Percentiles rank a stretch among this genome's conserved stretches.
phyloP scores from a whole-genome alignment of 2,888 invertebrate species.

The Ligdia adustata region DNA sequence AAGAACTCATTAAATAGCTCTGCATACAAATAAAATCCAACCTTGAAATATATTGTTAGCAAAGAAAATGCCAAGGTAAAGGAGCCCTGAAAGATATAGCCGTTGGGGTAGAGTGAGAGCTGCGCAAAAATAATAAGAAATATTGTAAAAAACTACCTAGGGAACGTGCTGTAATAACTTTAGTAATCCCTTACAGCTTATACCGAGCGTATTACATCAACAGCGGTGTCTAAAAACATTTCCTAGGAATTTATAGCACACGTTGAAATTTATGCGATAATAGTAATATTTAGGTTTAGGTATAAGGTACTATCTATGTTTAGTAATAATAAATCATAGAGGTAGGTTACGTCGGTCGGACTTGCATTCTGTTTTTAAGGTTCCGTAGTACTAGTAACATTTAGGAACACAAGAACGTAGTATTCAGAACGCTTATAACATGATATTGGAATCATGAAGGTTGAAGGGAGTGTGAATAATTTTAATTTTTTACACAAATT shows the following conservation, averaged over 20 bases:
- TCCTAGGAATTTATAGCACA: background rate
- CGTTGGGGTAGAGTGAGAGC: conserved; percentile 7
- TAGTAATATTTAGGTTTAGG: too few relatives aligned
- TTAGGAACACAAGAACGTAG: too few relatives aligned
- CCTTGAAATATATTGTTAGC: conserved; percentile 25
- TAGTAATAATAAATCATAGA: too few relatives aligned
- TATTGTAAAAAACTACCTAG: conserved; percentile 15
- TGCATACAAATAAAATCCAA: conserved; percentile 23
- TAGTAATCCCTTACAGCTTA: conserved; percentile 8
- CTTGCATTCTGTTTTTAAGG: too few relatives aligned
- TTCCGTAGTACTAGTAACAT: too few relatives aligned
- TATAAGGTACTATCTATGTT: too few relatives aligned
- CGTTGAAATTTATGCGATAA: background rate
- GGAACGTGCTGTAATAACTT: conserved; percentile 20
- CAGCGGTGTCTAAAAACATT: conserved; percentile 1
- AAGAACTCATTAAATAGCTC: conserved; percentile 19
- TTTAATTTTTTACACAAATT: too few relatives aligned
- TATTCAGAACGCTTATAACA: too few relatives aligned
- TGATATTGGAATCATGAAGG: too few relatives aligned
- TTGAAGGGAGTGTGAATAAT: too few relatives aligned
- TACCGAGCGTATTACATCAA: conserved; percentile 5
- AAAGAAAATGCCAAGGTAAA: conserved; percentile 22
- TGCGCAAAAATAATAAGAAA: conserved; percentile 12
- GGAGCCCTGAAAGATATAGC: conserved; percentile 8
- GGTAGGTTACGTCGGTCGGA: too few relatives aligned